Evolutionary conservation across 2,888 invertebrate genomes (phyloP), one percentile per base, ranked within the genome.

Genomic region (Keiferia lycopersicella): DNA sequence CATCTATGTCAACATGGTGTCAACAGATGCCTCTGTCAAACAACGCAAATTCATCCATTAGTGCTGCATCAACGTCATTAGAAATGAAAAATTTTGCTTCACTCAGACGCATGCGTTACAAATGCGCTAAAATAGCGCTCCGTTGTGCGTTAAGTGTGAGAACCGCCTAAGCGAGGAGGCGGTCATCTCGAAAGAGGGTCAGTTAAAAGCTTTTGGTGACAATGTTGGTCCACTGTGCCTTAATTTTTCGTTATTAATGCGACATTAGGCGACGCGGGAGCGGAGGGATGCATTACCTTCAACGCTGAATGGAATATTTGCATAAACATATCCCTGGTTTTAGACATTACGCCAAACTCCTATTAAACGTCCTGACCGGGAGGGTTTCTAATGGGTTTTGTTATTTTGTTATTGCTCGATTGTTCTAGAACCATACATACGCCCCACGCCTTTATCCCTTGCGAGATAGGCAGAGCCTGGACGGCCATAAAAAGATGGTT

Each of bases 171-270:
- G 64, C 51, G 68, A 60, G 18, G 67, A 53, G 65, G 20, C 71
- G 75, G 73, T 72, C 78, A 76, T 74, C 76, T 74, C 75, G 56
- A 60, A 69, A 71, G 72, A 74, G 75, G 74, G 71, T 68, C 72
- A 73, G 70, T 70, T 74, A 69, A 73, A 74, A 74, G 74, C 75
- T 72, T 69, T 71, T 64, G 64, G 63, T 65, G 65, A 62, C 67
- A 65, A 51, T 59, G 63, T 53, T 26, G 30, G 61, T 38, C 63
- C 61, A 57, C 62, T 67, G 63, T 58, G 63, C 70, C 71, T 73
- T 65, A 75, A 78, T 77, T 77, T 78, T 81, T 79, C 75, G 79
- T 78, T 74, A 79, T 79, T 77, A 79, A 79, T 77, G 76, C 71
- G 73, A 71, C 71, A 75, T 76, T 73, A 78, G 68, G 65, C 68